Evolutionary conservation across 2,113 vertebrate genomes (phyloP), one percentile per base, ranked within the genome.

Genomic region (Erythrocercus mccallii): DNA sequence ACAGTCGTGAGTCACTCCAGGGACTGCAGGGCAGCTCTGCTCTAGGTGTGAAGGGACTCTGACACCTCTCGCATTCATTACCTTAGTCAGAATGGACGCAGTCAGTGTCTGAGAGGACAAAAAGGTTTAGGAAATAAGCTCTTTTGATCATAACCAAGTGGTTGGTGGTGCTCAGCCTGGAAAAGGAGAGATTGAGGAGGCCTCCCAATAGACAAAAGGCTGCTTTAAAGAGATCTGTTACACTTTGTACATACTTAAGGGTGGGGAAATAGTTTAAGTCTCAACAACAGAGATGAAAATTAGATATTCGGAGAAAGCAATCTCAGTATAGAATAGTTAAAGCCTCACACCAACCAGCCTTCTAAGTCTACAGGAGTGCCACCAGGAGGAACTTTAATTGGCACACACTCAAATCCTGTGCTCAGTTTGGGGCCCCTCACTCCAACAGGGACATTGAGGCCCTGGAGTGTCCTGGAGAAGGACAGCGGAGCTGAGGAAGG

Each of bases 391-490:
- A 48, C 5, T 35, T 62, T 5, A 57, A 61, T 61, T 42, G 4
- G 3, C 15, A 9, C 17, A 28, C 35, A 33, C 25, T 33, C 0
- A 0, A 54, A 69, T 42, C 25, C 62, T 62, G 12, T 16, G 25
- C 20, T 69, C 47, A 35, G 17, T 69, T 69, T 25, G 23, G 35
- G 14, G 30, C 4, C 30, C 4, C 12, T 69, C 10, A 23, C 15
- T 47, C 15, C 62, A 69, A 35, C 61, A 35, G 30, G 25, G 61
- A 31, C 14, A 33, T 15, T 31, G n/a, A 54, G n/a, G 14, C 4
- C 11, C 15, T 40, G 45, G 38, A 53, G 9, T 20, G 28, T 45
- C 24, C 61, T 28, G 18, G 54, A 76, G 54, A 53, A 35, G 24
- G 33, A 20, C n/a, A 68, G 2, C 0, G 0, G 70, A 74, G 24